These are phyloP conservation scores for Bos indicus DNA, from an alignment of 2,113 vertebrate genomes.

Conservation along the genomic window DNA sequence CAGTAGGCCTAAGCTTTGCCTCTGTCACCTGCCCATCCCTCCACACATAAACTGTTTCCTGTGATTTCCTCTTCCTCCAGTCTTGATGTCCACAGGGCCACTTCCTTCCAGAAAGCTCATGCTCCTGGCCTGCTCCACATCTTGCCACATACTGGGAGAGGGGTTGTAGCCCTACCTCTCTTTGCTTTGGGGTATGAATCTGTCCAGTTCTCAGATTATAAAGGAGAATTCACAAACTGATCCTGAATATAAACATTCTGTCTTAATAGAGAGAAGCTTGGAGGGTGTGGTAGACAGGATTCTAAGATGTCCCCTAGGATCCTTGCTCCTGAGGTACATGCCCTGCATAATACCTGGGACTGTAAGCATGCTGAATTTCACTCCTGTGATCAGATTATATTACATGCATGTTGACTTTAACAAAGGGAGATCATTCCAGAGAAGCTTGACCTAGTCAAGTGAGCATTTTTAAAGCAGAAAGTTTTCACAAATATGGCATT, in stretches of 20 bases:
- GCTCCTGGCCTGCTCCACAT: background rate
- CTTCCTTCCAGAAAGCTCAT: background rate
- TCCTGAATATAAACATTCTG: background rate
- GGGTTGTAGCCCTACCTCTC: background rate
- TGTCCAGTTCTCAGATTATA: background rate
- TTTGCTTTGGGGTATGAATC: background rate
- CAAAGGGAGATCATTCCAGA: background rate
- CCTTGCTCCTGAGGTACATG: fast-evolving
- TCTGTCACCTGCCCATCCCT: background rate
- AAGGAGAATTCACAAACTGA: background rate
- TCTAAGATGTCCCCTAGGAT: background rate
- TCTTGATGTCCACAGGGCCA: background rate
- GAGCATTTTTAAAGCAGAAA: background rate
- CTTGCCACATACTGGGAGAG: background rate
- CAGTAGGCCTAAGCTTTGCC: background rate
- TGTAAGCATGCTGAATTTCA: background rate
- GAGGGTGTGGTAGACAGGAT: background rate
- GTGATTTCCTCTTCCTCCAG: background rate
- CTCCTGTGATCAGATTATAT: background rate
- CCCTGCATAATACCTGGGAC: background rate
- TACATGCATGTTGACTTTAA: background rate
- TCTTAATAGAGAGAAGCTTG: background rate
- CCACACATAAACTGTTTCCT: background rate
- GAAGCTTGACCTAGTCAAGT: background rate
- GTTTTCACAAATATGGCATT: background rate